A percentile compares a stretch with the other conserved stretches of the same genome.
These are phyloP conservation scores for Tympanoctomys barrerae DNA, from an alignment of 2,797 vertebrate species.

Conservation along the genomic window DNA sequence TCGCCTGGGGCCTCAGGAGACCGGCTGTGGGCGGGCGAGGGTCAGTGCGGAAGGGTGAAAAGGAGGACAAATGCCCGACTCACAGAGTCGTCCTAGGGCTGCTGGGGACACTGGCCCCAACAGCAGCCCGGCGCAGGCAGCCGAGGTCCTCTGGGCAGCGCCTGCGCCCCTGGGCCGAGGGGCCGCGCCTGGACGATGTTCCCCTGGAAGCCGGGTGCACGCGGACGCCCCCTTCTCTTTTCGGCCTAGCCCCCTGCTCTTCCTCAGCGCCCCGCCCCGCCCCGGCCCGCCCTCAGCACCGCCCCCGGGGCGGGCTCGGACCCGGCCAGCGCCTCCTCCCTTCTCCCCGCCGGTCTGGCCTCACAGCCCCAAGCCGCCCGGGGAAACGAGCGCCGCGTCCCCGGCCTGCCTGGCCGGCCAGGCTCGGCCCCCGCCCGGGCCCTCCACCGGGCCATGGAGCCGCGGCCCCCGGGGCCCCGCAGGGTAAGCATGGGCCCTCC, in stretches of 20 bases:
- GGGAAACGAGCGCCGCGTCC: slow-evolving; percentile 80
- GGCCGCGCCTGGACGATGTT: neutral
- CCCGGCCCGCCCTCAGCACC: slow-evolving; percentile 67
- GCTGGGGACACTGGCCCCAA: neutral
- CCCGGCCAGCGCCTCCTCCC: slow-evolving; percentile 66
- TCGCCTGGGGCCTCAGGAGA: neutral
- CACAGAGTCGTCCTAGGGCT: neutral
- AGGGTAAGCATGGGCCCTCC: slow-evolving; percentile 81
- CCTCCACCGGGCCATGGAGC: slow-evolving; percentile 77
- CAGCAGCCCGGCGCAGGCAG: neutral
- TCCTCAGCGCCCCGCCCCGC: slow-evolving; percentile 6
- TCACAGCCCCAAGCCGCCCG: slow-evolving; percentile 78
- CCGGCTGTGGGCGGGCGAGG: neutral
- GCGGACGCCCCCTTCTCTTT: neutral
- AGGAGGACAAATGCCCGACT: slow-evolving; percentile 21
- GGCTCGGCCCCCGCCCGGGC: slow-evolving; percentile 69
- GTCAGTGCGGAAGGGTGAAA: neutral
- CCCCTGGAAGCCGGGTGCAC: neutral
- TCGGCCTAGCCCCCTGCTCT: neutral
- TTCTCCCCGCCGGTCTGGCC: slow-evolving; percentile 69
- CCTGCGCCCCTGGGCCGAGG: neutral
- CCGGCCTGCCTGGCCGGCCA: slow-evolving; percentile 72
- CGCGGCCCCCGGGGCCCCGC: slow-evolving; percentile 79
- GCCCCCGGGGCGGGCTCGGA: slow-evolving; percentile 77
- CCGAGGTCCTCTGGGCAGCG: slow-evolving; percentile 17